phyloP scores from a whole-genome alignment of 2,113 vertebrate species.

The Ancistrus triradiatus region DNA sequence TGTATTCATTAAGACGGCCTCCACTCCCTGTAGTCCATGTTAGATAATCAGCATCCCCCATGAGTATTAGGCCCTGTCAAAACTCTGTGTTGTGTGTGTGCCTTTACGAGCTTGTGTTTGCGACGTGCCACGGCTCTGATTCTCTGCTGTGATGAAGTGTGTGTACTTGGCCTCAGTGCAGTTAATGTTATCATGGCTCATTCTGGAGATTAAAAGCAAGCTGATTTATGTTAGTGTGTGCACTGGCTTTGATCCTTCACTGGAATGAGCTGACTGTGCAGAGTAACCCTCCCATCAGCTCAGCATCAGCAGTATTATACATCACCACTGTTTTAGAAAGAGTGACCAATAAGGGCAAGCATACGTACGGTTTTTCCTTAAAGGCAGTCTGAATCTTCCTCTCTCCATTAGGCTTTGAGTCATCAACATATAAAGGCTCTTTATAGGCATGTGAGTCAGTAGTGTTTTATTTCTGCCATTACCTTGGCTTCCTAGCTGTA shows the following conservation, averaged over 20 bases:
- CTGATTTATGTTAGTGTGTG: constrained; percentile 60
- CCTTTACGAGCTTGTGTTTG: neutral
- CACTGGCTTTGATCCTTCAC: constrained; percentile 28
- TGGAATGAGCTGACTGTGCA: constrained; percentile 46
- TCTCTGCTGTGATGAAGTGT: constrained; percentile 23
- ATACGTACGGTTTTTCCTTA: constrained; percentile 42
- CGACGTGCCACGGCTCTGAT: neutral
- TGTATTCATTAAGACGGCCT: neutral
- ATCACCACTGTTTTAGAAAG: constrained; percentile 46
- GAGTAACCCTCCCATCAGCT: neutral
- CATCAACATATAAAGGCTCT: constrained; percentile 9
- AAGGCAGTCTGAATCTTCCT: neutral
- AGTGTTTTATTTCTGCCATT: neutral
- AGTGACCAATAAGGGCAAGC: constrained; percentile 42
- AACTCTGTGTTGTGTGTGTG: too few species aligned
- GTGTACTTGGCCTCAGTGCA: constrained; percentile 22
- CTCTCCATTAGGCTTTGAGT: constrained; percentile 18
- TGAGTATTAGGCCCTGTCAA: neutral
- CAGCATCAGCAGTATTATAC: constrained; percentile 40
- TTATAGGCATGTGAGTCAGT: neutral
- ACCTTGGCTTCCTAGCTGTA: too few species aligned
- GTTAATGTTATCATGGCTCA: constrained; percentile 63
- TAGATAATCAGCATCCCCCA: constrained; percentile 3
- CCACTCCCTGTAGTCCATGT: neutral
- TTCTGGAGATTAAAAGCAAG: constrained; percentile 65